phyloP scores from a whole-genome alignment of 2,888 invertebrate genomes.

The Adineta ricciae region DNA sequence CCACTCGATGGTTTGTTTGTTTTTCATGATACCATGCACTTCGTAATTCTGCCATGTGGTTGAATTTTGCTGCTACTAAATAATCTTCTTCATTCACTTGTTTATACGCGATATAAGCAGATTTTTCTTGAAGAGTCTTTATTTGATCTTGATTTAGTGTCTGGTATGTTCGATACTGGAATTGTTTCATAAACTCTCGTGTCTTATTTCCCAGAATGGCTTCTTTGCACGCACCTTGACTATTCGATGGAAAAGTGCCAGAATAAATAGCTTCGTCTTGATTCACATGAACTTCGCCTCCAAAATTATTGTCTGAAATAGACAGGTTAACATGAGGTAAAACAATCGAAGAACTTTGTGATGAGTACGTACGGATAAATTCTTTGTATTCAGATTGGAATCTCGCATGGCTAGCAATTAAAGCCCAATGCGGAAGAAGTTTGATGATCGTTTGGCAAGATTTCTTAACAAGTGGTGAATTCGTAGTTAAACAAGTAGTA shows the following conservation, averaged over 20 bases:
- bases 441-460: not conserved
- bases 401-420: not conserved
- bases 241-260: not conserved
- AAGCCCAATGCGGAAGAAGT: not conserved
- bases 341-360: not conserved
- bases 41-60: not conserved
- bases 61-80: not conserved
- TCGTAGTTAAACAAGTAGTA: not conserved
- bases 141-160: not conserved
- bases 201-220: not conserved
- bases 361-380: not conserved
- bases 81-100: not conserved
- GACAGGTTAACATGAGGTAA: no score
- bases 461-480: not conserved
- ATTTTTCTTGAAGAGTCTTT: not conserved
- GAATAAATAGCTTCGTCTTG: not conserved
- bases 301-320: not conserved
- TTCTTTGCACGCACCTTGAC: not conserved
- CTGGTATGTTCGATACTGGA: not conserved
- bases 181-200: not conserved
- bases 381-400: not conserved
- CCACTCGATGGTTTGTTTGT: not conserved
- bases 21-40: not conserved
- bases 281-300: not conserved
- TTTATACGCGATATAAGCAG: not conserved